A percentile compares a stretch with the other conserved stretches of the same genome.
phyloP scores from a whole-genome alignment of 1,140 invertebrate species.

The Trichomalopsis sarcophagae region DNA sequence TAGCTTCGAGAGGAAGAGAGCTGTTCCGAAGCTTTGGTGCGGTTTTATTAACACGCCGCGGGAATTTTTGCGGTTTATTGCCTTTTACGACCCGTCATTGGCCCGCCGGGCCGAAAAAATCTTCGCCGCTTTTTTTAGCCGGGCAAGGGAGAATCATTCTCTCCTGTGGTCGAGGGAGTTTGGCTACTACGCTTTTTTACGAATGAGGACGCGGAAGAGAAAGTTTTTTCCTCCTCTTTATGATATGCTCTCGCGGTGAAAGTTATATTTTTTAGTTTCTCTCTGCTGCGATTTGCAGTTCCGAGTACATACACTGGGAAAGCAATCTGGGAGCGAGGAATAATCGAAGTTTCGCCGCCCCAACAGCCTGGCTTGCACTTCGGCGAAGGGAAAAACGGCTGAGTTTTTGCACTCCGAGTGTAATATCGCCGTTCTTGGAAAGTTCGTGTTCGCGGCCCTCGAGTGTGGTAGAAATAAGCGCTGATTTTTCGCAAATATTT shows the following conservation, averaged over 20 bases:
- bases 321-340: background rate
- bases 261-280: constrained; percentile 11
- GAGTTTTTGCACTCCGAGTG: background rate
- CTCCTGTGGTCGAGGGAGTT: background rate
- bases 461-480: background rate
- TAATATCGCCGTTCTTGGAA: background rate
- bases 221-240: background rate
- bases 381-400: background rate
- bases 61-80: constrained; percentile 61
- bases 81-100: constrained; percentile 54
- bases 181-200: background rate
- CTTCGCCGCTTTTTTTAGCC: background rate
- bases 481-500: too few relatives aligned
- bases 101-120: background rate
- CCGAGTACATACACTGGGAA: background rate
- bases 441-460: background rate
- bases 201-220: background rate
- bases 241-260: background rate
- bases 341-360: background rate
- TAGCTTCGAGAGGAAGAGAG: background rate
- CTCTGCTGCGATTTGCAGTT: background rate
- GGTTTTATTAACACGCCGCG: constrained; percentile 59
- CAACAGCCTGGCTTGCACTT: background rate
- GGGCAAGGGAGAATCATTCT: background rate
- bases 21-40: constrained; percentile 38